Conservation (phyloP, 1,140 invertebrate genomes). For the Brachionus calyciflorus region DNA sequence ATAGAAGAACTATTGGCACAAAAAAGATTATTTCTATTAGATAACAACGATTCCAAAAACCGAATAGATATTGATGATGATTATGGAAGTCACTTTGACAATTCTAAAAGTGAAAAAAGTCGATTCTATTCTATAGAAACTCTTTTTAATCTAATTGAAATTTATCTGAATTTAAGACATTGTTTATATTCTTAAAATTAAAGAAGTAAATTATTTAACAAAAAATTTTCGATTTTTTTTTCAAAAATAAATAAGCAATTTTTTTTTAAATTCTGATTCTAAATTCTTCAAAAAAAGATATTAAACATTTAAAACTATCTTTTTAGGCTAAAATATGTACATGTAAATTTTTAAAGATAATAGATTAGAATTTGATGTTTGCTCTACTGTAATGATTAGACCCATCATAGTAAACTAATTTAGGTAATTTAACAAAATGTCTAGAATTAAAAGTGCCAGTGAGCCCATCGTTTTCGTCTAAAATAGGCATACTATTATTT, state of each 20-base stretch:
- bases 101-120: background rate
- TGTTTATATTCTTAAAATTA: slow-evolving; percentile 5
- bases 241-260: background rate
- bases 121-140: slow-evolving; percentile 10
- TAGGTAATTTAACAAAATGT: slow-evolving; percentile 38
- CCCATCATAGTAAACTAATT: slow-evolving; percentile 41
- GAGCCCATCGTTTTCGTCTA: background rate
- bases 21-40: background rate
- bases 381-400: slow-evolving; percentile 28
- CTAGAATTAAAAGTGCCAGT: slow-evolving; percentile 13
- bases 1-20: background rate
- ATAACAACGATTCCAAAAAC: background rate
- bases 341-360: background rate
- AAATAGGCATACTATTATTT: slow-evolving; percentile 41
- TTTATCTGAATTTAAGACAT: slow-evolving; percentile 29
- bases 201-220: background rate
- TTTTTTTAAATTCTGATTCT: too few species aligned
- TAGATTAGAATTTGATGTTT: background rate
- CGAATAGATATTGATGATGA: slow-evolving; percentile 1
- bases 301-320: background rate
- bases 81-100: background rate
- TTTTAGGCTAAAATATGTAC: background rate
- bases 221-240: too few species aligned
- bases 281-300: background rate
- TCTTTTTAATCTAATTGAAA: slow-evolving; percentile 1